These are phyloP conservation scores for Drosophila leonis DNA, from an alignment of 2,888 invertebrate species.

Conservation along the genomic window DNA sequence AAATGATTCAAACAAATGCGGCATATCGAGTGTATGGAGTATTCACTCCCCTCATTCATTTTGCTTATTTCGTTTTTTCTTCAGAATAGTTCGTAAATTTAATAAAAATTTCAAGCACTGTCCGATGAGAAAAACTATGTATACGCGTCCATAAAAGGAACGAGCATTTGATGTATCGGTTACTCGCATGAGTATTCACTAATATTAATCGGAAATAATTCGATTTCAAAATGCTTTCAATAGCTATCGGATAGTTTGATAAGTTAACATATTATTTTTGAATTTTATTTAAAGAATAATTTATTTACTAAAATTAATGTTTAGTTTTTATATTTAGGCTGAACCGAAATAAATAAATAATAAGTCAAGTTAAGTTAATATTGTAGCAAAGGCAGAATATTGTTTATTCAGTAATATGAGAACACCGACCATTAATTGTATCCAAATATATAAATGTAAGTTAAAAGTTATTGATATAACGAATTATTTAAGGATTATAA, in stretches of 20 bases:
- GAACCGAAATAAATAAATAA: background rate
- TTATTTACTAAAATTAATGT: too few species aligned
- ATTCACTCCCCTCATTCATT: constrained; percentile 62
- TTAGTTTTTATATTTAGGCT: background rate
- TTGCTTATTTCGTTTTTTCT: constrained; percentile 27
- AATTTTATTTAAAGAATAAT: background rate
- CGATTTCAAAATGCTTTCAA: constrained; percentile 1
- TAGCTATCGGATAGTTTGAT: background rate
- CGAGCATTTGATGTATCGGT: constrained; percentile 46
- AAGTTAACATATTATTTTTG: background rate
- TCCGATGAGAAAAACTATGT: constrained; percentile 61
- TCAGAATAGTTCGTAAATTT: constrained; percentile 30
- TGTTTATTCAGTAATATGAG: constrained; percentile 3
- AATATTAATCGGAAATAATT: constrained; percentile 17
- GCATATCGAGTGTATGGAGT: constrained; percentile 78
- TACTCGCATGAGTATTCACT: constrained; percentile 30
- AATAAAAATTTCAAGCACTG: constrained; percentile 41
- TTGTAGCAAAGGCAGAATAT: background rate
- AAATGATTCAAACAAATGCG: constrained; percentile 81
- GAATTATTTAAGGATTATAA: background rate
- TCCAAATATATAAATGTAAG: background rate
- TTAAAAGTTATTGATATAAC: background rate
- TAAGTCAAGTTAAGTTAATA: background rate
- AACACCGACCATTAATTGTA: background rate
- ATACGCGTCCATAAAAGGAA: constrained; percentile 64